A percentile compares a stretch with the other conserved stretches of the same genome.
Conservation (phyloP, 2,888 invertebrate species). For the Stenodema calcarata region DNA sequence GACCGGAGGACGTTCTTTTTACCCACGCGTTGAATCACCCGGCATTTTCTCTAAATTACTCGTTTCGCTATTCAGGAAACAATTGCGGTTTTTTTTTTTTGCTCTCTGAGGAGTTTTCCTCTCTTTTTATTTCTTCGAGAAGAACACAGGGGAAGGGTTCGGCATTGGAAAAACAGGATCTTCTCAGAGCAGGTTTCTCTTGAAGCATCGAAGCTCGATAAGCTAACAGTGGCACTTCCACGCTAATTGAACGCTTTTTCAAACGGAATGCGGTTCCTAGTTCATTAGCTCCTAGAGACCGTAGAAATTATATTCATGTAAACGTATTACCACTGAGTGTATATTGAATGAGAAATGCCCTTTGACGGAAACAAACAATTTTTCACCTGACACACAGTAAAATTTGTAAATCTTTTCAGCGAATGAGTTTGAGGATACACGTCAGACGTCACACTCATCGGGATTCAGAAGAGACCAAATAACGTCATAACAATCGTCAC, state of each 20-base stretch:
- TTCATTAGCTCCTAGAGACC: neutral
- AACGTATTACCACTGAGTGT: too few relatives aligned
- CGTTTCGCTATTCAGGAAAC: constrained; percentile 1
- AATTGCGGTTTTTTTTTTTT: constrained; percentile 13
- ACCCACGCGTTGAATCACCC: constrained; percentile 36
- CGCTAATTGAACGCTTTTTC: neutral
- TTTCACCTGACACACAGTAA: too few relatives aligned
- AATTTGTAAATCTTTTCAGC: too few relatives aligned
- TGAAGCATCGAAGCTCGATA: neutral
- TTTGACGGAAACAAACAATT: too few relatives aligned
- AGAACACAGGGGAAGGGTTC: neutral
- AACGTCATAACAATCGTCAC: too few relatives aligned
- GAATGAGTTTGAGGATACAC: too few relatives aligned
- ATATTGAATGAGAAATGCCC: too few relatives aligned
- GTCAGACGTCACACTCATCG: too few relatives aligned
- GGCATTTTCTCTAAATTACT: constrained; percentile 33
- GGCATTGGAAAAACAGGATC: neutral
- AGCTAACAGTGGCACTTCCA: neutral
- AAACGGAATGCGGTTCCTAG: neutral
- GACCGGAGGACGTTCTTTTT: constrained; percentile 2
- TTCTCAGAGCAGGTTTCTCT: constrained; percentile 2
- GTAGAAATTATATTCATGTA: too few relatives aligned
- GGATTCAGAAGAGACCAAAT: too few relatives aligned
- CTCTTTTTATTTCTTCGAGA: neutral
- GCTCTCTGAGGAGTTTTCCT: neutral